Percentiles rank a stretch among this genome's conserved stretches.
phyloP scores from a whole-genome alignment of 2,113 vertebrate species.

The Scalopus aquaticus region DNA sequence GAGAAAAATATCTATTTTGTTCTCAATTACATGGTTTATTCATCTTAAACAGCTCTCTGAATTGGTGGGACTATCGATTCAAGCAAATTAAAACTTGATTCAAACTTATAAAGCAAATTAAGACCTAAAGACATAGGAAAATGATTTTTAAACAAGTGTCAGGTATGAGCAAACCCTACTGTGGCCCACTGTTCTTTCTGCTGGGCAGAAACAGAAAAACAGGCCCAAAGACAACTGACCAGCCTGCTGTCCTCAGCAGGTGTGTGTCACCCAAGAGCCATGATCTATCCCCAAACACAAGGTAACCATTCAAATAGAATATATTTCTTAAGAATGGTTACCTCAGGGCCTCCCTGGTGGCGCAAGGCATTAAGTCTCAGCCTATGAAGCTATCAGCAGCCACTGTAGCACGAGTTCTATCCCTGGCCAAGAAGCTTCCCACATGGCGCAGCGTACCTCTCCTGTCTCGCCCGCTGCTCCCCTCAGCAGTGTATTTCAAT shows the following conservation, averaged over 20 bases:
- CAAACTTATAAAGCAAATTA: neutral
- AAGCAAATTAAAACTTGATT: slow-evolving; percentile 1
- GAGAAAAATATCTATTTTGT: neutral
- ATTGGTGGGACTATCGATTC: neutral
- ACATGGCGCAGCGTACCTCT: too few species aligned
- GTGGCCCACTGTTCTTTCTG: neutral
- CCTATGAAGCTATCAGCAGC: too few species aligned
- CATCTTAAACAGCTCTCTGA: neutral
- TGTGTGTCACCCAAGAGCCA: neutral
- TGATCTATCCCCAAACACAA: neutral
- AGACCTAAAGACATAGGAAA: neutral
- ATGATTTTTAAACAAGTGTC: neutral
- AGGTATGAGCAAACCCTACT: neutral
- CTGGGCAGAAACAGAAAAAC: neutral
- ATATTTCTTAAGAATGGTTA: slow-evolving; percentile 69
- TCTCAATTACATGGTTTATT: neutral
- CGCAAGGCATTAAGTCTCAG: too few species aligned
- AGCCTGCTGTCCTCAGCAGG: neutral
- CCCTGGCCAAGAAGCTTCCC: too few species aligned
- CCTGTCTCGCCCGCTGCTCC: too few species aligned
- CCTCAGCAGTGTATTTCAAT: too few species aligned
- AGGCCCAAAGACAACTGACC: neutral
- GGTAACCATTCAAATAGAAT: neutral
- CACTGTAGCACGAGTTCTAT: too few species aligned
- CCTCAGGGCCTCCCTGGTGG: too few species aligned